These are phyloP conservation scores for Choristoneura rosaceana DNA, from an alignment of 2,888 invertebrate species.

Conservation along the genomic window DNA sequence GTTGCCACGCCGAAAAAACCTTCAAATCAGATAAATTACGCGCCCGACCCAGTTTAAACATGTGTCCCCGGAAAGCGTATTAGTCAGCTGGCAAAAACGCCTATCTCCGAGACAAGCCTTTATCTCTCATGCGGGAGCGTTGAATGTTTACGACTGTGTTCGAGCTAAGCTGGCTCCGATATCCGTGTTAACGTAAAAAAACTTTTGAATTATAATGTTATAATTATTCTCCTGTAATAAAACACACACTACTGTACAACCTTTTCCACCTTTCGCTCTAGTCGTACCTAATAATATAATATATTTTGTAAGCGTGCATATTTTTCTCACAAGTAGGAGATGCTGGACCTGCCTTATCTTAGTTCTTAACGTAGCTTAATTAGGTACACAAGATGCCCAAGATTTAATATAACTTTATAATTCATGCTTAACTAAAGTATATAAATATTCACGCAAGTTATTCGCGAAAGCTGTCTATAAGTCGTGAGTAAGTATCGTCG, in stretches of 20 bases:
- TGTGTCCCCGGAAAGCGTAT: constrained; percentile 63
- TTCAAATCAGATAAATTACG: constrained; percentile 78
- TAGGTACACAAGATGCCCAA: neutral
- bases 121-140: constrained; percentile 29
- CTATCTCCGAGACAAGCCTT: constrained; percentile 58
- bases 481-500: constrained; percentile 22
- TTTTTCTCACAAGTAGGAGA: neutral
- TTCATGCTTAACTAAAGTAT: constrained; percentile 1
- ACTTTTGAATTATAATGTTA: neutral
- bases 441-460: constrained; percentile 12
- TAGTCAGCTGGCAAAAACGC: constrained; percentile 72
- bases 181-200: neutral
- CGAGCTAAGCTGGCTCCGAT: neutral
- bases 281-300: no score
- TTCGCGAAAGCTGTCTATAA: neutral
- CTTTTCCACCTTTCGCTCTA: neutral
- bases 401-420: neutral
- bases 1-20: constrained; percentile 70
- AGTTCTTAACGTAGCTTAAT: neutral
- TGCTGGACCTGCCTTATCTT: neutral
- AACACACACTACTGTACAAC: neutral
- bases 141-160: constrained; percentile 5
- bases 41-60: constrained; percentile 69
- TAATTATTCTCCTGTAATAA: neutral
- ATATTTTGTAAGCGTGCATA: neutral